These are phyloP conservation scores for Lytechinus variegatus DNA, from an alignment of 35 echinoderm and acorn worm genomes.

Conservation along the genomic window DNA sequence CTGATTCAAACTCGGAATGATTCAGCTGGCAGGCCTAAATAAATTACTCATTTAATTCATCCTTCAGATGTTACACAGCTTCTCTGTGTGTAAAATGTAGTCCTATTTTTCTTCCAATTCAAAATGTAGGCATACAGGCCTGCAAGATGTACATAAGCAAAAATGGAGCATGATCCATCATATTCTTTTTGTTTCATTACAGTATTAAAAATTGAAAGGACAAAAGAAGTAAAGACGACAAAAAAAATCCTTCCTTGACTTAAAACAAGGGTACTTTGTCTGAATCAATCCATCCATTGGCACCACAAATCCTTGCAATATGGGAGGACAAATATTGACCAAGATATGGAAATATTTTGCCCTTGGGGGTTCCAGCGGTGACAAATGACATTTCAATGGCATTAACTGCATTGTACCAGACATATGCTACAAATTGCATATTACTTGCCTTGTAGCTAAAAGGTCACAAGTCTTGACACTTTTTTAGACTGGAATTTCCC, in stretches of 20 bases:
- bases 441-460: background rate
- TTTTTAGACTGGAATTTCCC: background rate
- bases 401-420: background rate
- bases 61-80: too few species aligned
- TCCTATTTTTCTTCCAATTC: too few species aligned
- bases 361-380: background rate
- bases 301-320: background rate
- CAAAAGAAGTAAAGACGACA: too few species aligned
- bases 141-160: too few species aligned
- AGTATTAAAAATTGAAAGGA: too few species aligned
- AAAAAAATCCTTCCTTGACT: background rate
- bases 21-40: too few species aligned
- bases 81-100: too few species aligned
- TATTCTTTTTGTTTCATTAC: too few species aligned
- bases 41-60: too few species aligned
- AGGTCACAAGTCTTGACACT: background rate
- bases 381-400: background rate
- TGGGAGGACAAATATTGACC: background rate
- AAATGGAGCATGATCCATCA: too few species aligned
- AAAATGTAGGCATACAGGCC: too few species aligned
- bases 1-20: too few species aligned
- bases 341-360: slow-evolving; percentile 14
- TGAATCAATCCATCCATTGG: background rate
- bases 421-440: background rate
- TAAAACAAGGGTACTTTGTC: background rate